These are phyloP conservation scores for Dipus sagitta DNA, from an alignment of 2,797 vertebrate genomes.

Conservation along the genomic window DNA sequence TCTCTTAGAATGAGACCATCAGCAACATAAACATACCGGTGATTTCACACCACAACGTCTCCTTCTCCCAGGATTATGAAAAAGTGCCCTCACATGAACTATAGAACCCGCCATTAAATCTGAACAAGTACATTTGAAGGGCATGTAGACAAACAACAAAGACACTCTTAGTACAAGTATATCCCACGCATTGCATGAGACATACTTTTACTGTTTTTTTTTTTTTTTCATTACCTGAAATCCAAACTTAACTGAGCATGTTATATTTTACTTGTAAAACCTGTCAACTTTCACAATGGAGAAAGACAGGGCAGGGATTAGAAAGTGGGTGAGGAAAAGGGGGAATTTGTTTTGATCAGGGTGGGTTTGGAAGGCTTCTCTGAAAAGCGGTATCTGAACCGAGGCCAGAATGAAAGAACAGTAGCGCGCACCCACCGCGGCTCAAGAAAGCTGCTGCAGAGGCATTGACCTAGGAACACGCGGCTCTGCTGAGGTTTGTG, in stretches of 20 bases:
- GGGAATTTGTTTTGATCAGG: background rate
- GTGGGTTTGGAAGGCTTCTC: background rate
- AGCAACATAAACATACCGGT: background rate
- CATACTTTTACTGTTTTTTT: background rate
- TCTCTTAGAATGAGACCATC: background rate
- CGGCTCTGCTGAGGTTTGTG: slow-evolving; percentile 43
- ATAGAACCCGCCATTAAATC: background rate
- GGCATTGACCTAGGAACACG: accelerated
- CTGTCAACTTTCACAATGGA: background rate
- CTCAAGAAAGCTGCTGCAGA: background rate
- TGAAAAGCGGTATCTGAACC: background rate
- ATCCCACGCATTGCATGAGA: background rate
- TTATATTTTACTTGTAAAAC: background rate
- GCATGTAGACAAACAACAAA: background rate
- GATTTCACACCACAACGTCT: background rate
- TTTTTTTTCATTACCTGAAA: background rate
- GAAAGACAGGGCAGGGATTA: background rate
- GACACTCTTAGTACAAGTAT: background rate
- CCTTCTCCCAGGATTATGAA: background rate
- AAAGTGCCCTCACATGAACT: background rate
- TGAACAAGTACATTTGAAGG: background rate
- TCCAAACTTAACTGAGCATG: background rate
- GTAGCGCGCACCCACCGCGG: background rate
- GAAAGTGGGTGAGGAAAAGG: background rate
- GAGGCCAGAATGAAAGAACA: background rate